These are phyloP conservation scores for Eciton burchellii DNA, from an alignment of 1,140 invertebrate genomes.

Conservation along the genomic window DNA sequence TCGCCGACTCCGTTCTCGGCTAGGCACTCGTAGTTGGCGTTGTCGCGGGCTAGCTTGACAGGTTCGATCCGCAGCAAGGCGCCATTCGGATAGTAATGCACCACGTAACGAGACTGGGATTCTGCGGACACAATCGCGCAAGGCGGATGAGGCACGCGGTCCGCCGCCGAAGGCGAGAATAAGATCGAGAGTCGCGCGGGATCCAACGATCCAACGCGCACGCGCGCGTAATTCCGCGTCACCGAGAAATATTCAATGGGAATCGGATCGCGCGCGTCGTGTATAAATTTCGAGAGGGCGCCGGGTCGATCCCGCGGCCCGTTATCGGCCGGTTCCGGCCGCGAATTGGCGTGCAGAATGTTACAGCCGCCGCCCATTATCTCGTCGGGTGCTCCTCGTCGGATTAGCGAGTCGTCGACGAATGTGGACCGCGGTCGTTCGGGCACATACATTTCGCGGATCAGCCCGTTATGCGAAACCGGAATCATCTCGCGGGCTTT, in stretches of 20 bases:
- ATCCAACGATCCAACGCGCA: too few species aligned
- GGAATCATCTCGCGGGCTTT: conserved; percentile 29
- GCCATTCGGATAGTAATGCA: conserved; percentile 89
- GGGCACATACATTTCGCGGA: conserved; percentile 42
- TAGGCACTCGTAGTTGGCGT: conserved; percentile 97
- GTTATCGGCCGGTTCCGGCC: conserved; percentile 32
- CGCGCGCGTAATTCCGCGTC: conserved; percentile 54
- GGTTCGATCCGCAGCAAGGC: conserved; percentile 97
- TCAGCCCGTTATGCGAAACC: conserved; percentile 36
- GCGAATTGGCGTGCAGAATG: conserved; percentile 44
- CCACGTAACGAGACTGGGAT: conserved; percentile 91
- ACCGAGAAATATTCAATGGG: conserved; percentile 58
- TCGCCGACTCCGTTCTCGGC: conserved; percentile 98
- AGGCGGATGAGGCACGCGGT: neutral
- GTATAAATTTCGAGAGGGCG: conserved; percentile 48
- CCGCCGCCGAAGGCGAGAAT: conserved; percentile 21
- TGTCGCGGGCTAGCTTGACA: conserved; percentile 92
- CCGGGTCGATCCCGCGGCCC: neutral
- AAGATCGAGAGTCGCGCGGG: conserved; percentile 53
- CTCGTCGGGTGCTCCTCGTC: conserved; percentile 47
- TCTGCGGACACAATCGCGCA: conserved; percentile 83
- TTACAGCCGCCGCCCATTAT: conserved; percentile 56
- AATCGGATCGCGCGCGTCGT: conserved; percentile 56
- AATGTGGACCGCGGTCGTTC: conserved; percentile 35
- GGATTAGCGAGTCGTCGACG: conserved; percentile 48